A percentile compares a stretch with the other conserved stretches of the same genome.
These are phyloP conservation scores for Falco cherrug DNA, from an alignment of 2,797 vertebrate species.

Conservation along the genomic window DNA sequence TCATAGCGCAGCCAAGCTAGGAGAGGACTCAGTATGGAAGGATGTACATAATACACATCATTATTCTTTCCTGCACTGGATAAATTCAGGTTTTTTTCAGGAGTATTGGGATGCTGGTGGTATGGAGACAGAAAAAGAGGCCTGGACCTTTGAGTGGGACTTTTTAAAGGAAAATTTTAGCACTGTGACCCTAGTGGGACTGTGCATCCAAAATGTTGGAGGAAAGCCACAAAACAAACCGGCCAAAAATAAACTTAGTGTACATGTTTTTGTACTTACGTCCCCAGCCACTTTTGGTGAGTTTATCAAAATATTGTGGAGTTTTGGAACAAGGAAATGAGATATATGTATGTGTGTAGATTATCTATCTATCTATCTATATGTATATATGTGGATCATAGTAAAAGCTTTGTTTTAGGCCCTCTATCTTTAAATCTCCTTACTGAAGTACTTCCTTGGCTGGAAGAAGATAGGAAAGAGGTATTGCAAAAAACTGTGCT, in stretches of 20 bases:
- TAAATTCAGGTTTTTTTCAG: background rate
- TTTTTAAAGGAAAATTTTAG: conserved; percentile 46
- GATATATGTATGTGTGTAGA: background rate
- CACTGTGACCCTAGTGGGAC: background rate
- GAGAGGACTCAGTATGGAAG: background rate
- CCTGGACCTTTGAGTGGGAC: background rate
- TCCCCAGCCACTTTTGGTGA: background rate
- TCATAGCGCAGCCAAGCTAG: background rate
- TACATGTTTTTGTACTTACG: background rate
- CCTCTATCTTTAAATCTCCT: background rate
- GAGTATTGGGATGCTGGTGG: background rate
- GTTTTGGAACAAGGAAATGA: background rate
- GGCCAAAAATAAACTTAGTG: conserved; percentile 12
- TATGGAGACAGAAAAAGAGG: background rate
- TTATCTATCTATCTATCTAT: no score
- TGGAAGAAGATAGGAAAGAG: background rate
- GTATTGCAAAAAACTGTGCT: background rate
- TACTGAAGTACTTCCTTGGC: background rate
- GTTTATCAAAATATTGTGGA: conserved; percentile 19
- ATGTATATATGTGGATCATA: background rate
- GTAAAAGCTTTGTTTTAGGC: background rate
- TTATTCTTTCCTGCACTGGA: background rate
- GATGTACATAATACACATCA: background rate
- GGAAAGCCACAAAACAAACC: conserved; percentile 12
- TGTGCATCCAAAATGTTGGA: background rate